Evolutionary conservation across 92 coral and sea anemone species (phyloP), one percentile per base, ranked within the genome.

Genomic region (Hydrozoanthus gracilis): DNA sequence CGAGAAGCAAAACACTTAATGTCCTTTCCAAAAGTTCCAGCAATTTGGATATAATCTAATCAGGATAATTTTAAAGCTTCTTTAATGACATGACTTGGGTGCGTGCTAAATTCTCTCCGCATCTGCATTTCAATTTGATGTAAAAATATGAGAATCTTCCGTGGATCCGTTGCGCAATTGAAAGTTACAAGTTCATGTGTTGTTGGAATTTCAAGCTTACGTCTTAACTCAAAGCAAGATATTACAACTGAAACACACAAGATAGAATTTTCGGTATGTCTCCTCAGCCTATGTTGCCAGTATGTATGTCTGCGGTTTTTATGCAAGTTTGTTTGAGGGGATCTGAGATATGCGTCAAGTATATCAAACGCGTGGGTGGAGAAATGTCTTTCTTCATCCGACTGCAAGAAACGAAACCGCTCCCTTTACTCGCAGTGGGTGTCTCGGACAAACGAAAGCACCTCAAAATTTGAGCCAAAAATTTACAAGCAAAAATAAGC

Each of bases 311-410:
- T 27, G 46, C 4, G 48, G 7, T 76, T 51, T 76, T 76, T 75
- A 74, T 50, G 44, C 8, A 75, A 50, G 79, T 17, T 10, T 76
- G 3, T 52, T 18, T 12, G 62, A 51, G 16, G 48, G 48, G 66
- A 52, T 18, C 49, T 0, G 45, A 75, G 79, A 75, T 7, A 18
- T 75, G 47, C 61, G 79, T 50, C 82, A 76, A 76, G 66, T 52
- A 39, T 20, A 17, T 76, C 66, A 20, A 16, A 76, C 55, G 82
- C 82, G 82, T 76, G 82, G 82, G 82, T 51, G 82, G 27, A 6
- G 18, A 52, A 4, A 47, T 76, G 82, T 54, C 82, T 51, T 51
- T 76, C 11, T 54, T 54, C 49, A 76, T 76, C 48, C 17, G 13
- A n/a, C 61, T 52, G 35, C 66, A 13, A 55, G 8, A 14, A 0